Base-by-base conservation (phyloP, 2,888 invertebrate species). In the Ectobius pallidus region DNA sequence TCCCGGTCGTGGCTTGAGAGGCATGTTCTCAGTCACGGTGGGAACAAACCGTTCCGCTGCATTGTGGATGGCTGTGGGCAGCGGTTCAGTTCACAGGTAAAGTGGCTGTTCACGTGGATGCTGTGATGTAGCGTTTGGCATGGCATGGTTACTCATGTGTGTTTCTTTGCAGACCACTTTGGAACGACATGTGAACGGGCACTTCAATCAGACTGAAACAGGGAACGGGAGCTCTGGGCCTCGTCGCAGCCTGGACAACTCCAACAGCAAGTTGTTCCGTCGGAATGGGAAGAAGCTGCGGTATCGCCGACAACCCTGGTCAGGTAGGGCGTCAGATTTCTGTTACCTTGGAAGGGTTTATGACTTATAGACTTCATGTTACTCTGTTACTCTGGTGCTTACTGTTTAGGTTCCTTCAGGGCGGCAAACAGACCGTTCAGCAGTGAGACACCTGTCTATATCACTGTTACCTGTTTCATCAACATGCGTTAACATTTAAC, bases 31-130 rank as follows among this genome's bases (percentile, higher is more conserved):
- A 92, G 92, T 0, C 97, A 97, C 84, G 93, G 93, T 72, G 95
- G 95, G 58, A 95, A 93, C 84, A 96, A 97, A 82, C 96, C 96
- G 27, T 97, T 95, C 86, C 91, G 94, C 80, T 98, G 97, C 85
- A 97, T 97, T 82, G 94, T 98, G 78, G 96, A 95, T 81, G 93
- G 95, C 79, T 98, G 97, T 84, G 95, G 89, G 79, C 80, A 80
- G 71, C 87, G 94, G 79, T 94, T 94, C 81, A 93, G 92, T 80
- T 93, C 93, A 75, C 94, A 94, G 91, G 94, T 94, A 87, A 69
- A 44, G 44, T 39, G 39, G 6, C 14, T 14, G 11, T 34, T 34
- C 34, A 7, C 34, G 34, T 7, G 34, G 34, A 34, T 6, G 11
- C 6, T 34, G 34, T 34, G 34, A 7, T 34, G 6, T 34, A 34